Percentiles rank a stretch among this genome's conserved stretches.
Evolutionary conservation across 2,888 invertebrate species (phyloP).

Genomic region (Iselma pallidipennis): DNA sequence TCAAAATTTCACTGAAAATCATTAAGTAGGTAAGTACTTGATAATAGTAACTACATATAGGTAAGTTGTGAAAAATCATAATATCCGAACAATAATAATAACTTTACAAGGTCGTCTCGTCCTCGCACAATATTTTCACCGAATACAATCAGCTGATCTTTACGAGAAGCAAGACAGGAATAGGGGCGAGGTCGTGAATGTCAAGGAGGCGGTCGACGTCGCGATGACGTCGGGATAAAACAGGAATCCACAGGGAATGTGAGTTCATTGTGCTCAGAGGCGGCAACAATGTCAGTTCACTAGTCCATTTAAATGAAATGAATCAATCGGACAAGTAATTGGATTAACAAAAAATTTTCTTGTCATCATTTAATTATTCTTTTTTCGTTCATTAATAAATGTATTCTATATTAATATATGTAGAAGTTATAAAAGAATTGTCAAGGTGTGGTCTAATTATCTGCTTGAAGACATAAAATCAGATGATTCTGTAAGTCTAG

Average conservation of each 20-base stretch:
- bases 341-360: neutral
- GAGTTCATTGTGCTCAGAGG: constrained; percentile 18
- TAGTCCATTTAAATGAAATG: neutral
- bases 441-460: neutral
- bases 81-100: neutral
- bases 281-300: neutral
- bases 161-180: constrained; percentile 1
- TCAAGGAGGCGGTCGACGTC: constrained; percentile 28
- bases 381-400: too few species aligned
- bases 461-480: neutral
- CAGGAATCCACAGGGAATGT: neutral
- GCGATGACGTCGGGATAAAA: constrained; percentile 17
- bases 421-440: neutral
- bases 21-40: too few species aligned
- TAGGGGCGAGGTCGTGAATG: constrained; percentile 34
- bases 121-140: neutral
- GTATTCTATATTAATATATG: too few species aligned
- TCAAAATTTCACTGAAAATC: neutral
- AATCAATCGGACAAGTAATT: neutral
- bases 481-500: neutral
- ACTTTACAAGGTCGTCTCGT: neutral
- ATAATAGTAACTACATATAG: too few species aligned
- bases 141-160: neutral
- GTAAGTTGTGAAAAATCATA: too few species aligned
- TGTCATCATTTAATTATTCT: too few species aligned